phyloP scores from a whole-genome alignment of 2,797 vertebrate species.

The Muscicapa comitata region DNA sequence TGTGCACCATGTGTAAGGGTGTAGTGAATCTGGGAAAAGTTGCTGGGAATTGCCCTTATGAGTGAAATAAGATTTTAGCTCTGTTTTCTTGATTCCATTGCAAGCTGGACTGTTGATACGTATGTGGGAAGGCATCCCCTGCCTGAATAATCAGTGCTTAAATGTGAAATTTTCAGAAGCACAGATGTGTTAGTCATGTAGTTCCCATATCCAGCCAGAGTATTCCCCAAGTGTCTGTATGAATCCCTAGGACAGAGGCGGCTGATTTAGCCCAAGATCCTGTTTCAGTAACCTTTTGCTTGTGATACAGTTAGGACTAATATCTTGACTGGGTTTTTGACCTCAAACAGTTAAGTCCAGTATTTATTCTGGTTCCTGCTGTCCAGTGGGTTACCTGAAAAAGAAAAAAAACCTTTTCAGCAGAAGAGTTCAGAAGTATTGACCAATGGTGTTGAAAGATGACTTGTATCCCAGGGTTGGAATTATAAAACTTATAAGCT shows the following conservation, averaged over 20 bases:
- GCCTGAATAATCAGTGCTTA: not conserved
- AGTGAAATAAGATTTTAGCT: fast-evolving
- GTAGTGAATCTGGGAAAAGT: not conserved
- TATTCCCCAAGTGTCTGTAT: not conserved
- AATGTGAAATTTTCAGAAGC: not conserved
- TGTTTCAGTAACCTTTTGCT: not conserved
- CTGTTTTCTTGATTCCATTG: not conserved
- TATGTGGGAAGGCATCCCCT: not conserved
- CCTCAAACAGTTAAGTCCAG: not conserved
- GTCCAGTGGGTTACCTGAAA: not conserved
- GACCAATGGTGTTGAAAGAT: not conserved
- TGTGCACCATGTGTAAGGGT: not conserved
- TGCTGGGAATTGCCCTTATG: not conserved
- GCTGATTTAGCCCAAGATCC: not conserved
- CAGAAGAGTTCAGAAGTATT: not conserved
- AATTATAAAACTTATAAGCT: not conserved
- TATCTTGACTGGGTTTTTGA: not conserved
- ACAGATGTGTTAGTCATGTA: fast-evolving
- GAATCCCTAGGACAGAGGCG: not conserved
- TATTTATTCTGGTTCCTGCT: not conserved
- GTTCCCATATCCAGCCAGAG: not conserved
- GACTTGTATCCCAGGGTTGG: not conserved
- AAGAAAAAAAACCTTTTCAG: not conserved
- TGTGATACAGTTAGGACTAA: not conserved
- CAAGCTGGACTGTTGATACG: fast-evolving